phyloP scores from a whole-genome alignment of 2,113 vertebrate genomes.

The Xenopus tropicalis region UCB_Xtro_10.0 CM004443.2:137385501-137386000 shows the following conservation, averaged over 20 bases:
- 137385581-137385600: too few relatives aligned
- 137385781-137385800: slow-evolving; percentile 3
- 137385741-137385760: neutral
- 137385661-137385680: too few relatives aligned
- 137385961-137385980: neutral
- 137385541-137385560: too few relatives aligned
- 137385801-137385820: neutral
- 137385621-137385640: too few relatives aligned
- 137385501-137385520: too few relatives aligned
- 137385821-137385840: neutral
- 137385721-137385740: neutral
- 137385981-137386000: neutral
- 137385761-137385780: neutral
- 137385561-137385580: too few relatives aligned
- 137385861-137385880: neutral
- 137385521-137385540: too few relatives aligned
- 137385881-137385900: neutral
- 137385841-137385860: neutral
- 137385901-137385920: neutral
- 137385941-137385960: neutral
- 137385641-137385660: too few relatives aligned
- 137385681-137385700: too few relatives aligned
- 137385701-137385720: neutral
- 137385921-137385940: neutral
- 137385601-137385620: too few relatives aligned